Evolutionary conservation across 64 coral and sea anemone species (phyloP), one percentile per base, ranked within the genome.

Genomic region (Acropora tenuis): DNA sequence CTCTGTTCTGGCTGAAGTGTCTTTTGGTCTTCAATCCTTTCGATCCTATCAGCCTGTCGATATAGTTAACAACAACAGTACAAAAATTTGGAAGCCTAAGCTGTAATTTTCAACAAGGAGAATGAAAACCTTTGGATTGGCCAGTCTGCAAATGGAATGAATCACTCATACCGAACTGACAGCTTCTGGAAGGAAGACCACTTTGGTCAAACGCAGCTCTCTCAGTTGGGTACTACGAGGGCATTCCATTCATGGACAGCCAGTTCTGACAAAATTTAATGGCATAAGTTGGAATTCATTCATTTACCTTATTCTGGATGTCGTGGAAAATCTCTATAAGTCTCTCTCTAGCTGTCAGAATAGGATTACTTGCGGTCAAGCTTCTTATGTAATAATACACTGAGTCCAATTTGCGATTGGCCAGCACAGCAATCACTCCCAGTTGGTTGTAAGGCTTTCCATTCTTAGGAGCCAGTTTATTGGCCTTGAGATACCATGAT

Each of bases 381-480:
- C 97, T 99, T 69, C 97, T 90, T 50, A 99, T 73, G 67, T 99
- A 99, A 48, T 93, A 99, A 41, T 94, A 99, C 5, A 99, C 89
- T 59, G 97, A 92, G 83, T 99, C 94, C 52, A 99, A 73, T 43
- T 95, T 96, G 20, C 97, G 97, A 69, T 99, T 99, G 71, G 97
- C 97, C 41, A 91, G 87, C 43, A 99, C 97, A 43, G 97, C 97
- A 50, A 99, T 86, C 12, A 99, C 97, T 10, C 94, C 97, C 58
- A 99, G 73, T 57, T 99, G 97, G 80, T 99, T 99, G 53, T 99
- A 99, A 1, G 97, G 97, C 43, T 99, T 99, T 45, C 97, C 97
- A 94, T 99, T 96, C 80, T 93, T 99, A 8, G 97, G 97, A 30
- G 92, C 97, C 61, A 99, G 72, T 67, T 96, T 99, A 74, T 76